Base-by-base conservation (phyloP, 2,113 vertebrate genomes). In the Azemiops feae region DNA sequence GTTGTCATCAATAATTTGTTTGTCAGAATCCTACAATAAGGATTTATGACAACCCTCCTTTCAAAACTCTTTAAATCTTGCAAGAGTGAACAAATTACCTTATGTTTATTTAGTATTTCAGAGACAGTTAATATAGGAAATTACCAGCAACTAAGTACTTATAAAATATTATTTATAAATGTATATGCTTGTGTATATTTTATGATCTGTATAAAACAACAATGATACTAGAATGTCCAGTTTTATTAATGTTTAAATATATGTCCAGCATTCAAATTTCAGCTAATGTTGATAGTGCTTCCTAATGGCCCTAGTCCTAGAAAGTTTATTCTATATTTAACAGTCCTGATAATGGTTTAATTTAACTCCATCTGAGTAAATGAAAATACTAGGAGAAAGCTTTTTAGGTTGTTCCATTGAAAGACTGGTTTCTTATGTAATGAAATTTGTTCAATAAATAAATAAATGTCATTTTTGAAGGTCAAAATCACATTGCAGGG, bases 401-500 rank as follows among this genome's bases (percentile, higher is more conserved):
- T 90, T 92, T 69, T 92, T 60, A 85, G 85, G 64, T 95, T 89
- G 92, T 96, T 96, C 90, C 34, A 85, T 93, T 94, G 92, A 53
- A 88, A 95, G 92, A 85, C 93, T 95, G 92, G 88, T 89, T 94
- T 94, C 94, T 92, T 88, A 94, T 92, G 50, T 18, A 25, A 34
- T 89, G 43, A 88, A 92, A 91, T 91, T 54, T 94, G 54, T 96
- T 95, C 96, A 96, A 95, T 91, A 97, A 96, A 96, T 93, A 97
- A 96, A 92, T 94, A 94, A 97, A 95, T 96, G 87, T 96, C 91
- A 88, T 96, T n/a, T 43, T 97, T 97, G 96, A 98, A 98, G 97
- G 96, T 98, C 96, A 96, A n/a, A 95, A 96, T 96, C 96, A 89
- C 95, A 93, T 97, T 97, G 97, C 95, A 96, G 95, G 95, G 93